Percentiles rank a stretch among this genome's conserved stretches.
phyloP scores from a whole-genome alignment of 2,113 vertebrate genomes.

The Camarhynchus parvulus region DNA sequence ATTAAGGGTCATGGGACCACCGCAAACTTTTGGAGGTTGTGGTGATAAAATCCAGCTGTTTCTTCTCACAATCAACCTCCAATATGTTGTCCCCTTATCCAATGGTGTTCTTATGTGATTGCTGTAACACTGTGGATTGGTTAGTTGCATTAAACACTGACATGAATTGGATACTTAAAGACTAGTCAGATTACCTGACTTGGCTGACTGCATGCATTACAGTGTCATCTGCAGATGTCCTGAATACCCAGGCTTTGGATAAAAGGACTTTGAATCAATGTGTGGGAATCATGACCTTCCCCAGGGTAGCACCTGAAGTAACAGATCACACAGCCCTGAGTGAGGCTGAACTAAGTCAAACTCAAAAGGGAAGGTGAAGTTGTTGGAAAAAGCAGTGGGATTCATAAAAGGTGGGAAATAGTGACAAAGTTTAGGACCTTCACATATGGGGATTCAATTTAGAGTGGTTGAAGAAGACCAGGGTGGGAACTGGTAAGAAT shows the following conservation, averaged over 20 bases:
- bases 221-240: neutral
- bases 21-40: slow-evolving; percentile 44
- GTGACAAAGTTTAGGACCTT: neutral
- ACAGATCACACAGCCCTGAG: neutral
- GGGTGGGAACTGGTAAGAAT: neutral
- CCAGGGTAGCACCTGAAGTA: neutral
- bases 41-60: slow-evolving; percentile 72
- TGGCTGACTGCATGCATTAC: neutral
- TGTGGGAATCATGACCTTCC: neutral
- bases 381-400: neutral
- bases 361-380: neutral
- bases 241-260: neutral
- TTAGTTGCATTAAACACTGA: slow-evolving; percentile 19
- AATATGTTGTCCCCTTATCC: slow-evolving; percentile 9
- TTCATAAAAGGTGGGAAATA: neutral
- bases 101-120: neutral
- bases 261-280: neutral
- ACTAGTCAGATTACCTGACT: neutral
- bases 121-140: neutral
- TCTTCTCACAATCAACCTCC: slow-evolving; percentile 1
- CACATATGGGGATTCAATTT: neutral
- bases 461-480: neutral
- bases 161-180: slow-evolving; percentile 20
- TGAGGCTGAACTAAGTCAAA: neutral
- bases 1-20: slow-evolving; percentile 57